Evolutionary conservation across 2,888 invertebrate species (phyloP), one percentile per base, ranked within the genome.

Genomic region (Microctonus aethiopoides): DNA sequence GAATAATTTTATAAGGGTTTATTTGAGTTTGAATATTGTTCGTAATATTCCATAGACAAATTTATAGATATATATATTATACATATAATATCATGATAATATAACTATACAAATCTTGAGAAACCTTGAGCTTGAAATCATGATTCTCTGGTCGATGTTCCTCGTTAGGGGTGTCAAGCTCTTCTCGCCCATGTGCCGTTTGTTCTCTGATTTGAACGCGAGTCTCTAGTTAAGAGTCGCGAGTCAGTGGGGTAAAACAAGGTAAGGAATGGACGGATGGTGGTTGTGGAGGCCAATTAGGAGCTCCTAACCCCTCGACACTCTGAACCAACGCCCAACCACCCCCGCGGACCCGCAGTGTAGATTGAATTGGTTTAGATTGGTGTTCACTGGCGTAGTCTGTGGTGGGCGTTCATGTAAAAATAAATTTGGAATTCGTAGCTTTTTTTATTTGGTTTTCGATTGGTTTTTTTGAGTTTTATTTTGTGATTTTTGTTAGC

Each of bases 351-450:
- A 77, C 79, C 81, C 79, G 79, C 80, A 81, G 78, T 78, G 79
- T 79, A 79, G 79, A 81, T 81, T 82, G 81, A 81, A 81, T 81
- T 81, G 81, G 80, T 80, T 81, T 79, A 80, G 77, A 81, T 81
- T 79, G 80, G 78, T 76, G 76, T 61, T 51, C 79, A 79, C 69
- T 75, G 78, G 80, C 78, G 80, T 75, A 76, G 75, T 72, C 69
- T 68, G 66, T 41, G 51, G 72, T 67, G 76, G 74, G 66, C 22
- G 5, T 22, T 22, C 22, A 54, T 22, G 11, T 16, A 16, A 10
- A 34, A 22, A 20, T 32, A 10, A 36, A 59, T 59, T 20, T 20
- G 24, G 26, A 24, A 24, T 54, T 22, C 22, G 24, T 54, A 20
- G 54, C n/a, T n/a, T n/a, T n/a, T n/a, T n/a, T n/a, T n/a, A n/a